Evolutionary conservation across 2,888 invertebrate genomes (phyloP), one percentile per base, ranked within the genome.

Genomic region (Lasius platythorax): DNA sequence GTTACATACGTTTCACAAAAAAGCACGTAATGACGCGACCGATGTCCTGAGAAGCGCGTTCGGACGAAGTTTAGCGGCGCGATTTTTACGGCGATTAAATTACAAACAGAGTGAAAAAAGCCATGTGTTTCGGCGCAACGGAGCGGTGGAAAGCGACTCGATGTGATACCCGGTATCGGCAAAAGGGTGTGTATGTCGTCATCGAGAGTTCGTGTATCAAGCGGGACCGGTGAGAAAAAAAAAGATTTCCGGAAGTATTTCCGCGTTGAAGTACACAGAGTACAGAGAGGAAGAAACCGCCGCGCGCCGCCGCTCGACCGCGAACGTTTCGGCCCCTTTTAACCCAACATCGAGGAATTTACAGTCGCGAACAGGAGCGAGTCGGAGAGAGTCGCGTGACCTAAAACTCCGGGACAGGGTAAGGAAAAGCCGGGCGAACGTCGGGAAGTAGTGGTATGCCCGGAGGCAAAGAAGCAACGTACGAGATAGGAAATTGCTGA

Each of bases 321-420:
- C 85, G 85, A 87, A 83, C 63, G 76, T 83, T 89, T 87, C 75
- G 83, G 78, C 64, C 82, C 67, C 73, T 87, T 89, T 86, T 87
- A 85, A 88, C 74, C 82, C 70, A 85, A 83, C 85, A 78, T 84
- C 86, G 84, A 83, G 85, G 85, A 85, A 88, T 88, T 87, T 88
- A 85, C 85, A 78, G 75, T 84, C 58, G 83, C 70, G 75, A 85
- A 82, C 82, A 85, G 67, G 79, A 74, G 40, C 82, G 58, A 73
- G 70, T 56, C 33, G 40, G 18, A 63, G 63, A 63, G 15, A 86
- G 75, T 81, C 85, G 68, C 73, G 68, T 85, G 82, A 78, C 74
- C 78, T 78, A 78, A 82, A 82, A 82, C 56, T 56, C 28, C 50
- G 61, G 28, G 74, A 73, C 67, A 63, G 76, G 74, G 37, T 11